A percentile compares a stretch with the other conserved stretches of the same genome.
These are phyloP conservation scores for Gasterosteus aculeatus DNA, from an alignment of 2,113 vertebrate species.

Conservation along the genomic window DNA sequence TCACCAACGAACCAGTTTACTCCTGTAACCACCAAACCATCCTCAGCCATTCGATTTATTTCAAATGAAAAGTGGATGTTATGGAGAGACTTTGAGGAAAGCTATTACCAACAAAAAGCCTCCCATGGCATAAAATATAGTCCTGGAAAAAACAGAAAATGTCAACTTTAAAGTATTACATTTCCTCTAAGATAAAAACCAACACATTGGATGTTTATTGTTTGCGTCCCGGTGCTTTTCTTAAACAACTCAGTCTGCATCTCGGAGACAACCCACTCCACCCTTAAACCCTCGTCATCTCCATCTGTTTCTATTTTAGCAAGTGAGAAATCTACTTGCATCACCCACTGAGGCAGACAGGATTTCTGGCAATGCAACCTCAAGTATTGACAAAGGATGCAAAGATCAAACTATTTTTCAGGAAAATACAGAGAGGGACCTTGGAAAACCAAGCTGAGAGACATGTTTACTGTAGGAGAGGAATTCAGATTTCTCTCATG, in stretches of 20 bases:
- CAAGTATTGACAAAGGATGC: not conserved
- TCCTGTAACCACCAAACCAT: not conserved
- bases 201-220: not conserved
- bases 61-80: not conserved
- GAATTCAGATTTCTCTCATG: not conserved
- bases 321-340: constrained; percentile 7
- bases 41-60: not conserved
- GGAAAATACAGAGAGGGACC: not conserved
- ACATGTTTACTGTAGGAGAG: too few relatives aligned
- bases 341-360: constrained; percentile 1
- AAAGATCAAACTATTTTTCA: not conserved
- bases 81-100: not conserved
- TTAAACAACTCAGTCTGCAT: not conserved
- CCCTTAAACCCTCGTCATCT: not conserved
- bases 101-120: not conserved
- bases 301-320: constrained; percentile 20
- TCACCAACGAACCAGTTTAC: not conserved
- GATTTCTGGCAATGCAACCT: not conserved
- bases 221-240: not conserved
- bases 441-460: not conserved
- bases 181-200: not conserved
- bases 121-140: too few relatives aligned
- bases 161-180: not conserved
- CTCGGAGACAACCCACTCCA: constrained; percentile 3
- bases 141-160: not conserved